A percentile compares a stretch with the other conserved stretches of the same genome.
phyloP scores from a whole-genome alignment of 2,113 vertebrate species.

The Oncorhynchus kisutch region DNA sequence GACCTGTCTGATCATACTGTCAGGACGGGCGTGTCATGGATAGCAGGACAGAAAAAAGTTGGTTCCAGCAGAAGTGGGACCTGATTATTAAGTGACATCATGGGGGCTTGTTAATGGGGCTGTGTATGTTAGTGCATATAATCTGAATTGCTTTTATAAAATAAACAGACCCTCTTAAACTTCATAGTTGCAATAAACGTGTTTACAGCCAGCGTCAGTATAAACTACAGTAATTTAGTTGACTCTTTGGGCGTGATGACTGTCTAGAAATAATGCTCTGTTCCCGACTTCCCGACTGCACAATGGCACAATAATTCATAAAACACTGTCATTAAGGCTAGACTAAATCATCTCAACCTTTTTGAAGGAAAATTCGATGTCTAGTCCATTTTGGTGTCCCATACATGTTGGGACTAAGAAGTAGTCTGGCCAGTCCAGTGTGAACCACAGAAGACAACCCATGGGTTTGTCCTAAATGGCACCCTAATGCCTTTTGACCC shows the following conservation, averaged over 20 bases:
- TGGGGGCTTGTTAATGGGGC: neutral
- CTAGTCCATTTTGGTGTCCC: neutral
- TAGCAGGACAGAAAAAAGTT: neutral
- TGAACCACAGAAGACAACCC: conserved; percentile 8
- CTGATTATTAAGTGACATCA: neutral
- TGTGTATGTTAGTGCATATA: neutral
- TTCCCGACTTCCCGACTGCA: too few relatives aligned
- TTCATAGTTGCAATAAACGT: too few relatives aligned
- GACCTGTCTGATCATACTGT: neutral
- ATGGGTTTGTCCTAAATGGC: neutral
- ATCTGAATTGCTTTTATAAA: too few relatives aligned
- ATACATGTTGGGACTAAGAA: neutral
- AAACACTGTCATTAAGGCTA: conserved; percentile 17
- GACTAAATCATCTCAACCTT: conserved; percentile 1
- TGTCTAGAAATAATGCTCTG: too few relatives aligned
- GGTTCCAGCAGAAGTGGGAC: neutral
- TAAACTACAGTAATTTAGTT: too few relatives aligned
- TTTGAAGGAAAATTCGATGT: neutral
- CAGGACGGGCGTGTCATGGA: neutral
- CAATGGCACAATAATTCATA: too few relatives aligned
- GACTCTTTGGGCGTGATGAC: too few relatives aligned
- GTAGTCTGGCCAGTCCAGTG: too few relatives aligned
- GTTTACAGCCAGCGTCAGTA: too few relatives aligned
- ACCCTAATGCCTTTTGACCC: too few relatives aligned
- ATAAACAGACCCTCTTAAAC: too few relatives aligned